phyloP scores from a whole-genome alignment of 1,140 invertebrate genomes.

The Drosophila fuyamai region DNA sequence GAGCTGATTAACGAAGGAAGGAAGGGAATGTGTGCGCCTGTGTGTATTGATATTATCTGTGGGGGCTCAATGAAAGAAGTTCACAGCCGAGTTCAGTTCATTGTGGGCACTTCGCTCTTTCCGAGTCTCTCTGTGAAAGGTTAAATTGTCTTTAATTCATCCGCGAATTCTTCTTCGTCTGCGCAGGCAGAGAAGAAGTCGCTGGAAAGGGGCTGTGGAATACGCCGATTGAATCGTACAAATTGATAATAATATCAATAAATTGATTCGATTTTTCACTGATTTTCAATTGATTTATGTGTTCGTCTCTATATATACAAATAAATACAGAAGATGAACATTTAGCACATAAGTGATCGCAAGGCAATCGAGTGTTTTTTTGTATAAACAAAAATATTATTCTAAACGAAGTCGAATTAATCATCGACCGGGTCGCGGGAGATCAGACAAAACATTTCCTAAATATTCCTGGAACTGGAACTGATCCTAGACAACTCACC shows the following conservation, averaged over 20 bases:
- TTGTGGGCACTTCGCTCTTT: slow-evolving; percentile 62
- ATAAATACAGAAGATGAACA: neutral
- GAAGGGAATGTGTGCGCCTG: slow-evolving; percentile 18
- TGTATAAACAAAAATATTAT: slow-evolving; percentile 49
- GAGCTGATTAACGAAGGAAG: slow-evolving; percentile 55
- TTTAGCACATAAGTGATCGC: slow-evolving; percentile 13
- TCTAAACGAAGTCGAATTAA: slow-evolving; percentile 10
- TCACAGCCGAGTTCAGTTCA: slow-evolving; percentile 76
- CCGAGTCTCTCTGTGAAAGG: slow-evolving; percentile 54
- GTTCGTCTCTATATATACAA: neutral
- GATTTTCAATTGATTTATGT: slow-evolving; percentile 36
- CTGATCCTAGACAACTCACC: slow-evolving; percentile 53
- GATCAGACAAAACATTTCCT: slow-evolving; percentile 34
- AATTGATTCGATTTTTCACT: slow-evolving; percentile 53
- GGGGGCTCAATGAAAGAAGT: slow-evolving; percentile 74
- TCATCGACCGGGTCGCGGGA: slow-evolving; percentile 13
- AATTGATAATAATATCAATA: slow-evolving; percentile 77
- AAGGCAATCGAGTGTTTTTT: slow-evolving; percentile 12
- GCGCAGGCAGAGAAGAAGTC: slow-evolving; percentile 22
- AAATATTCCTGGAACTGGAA: neutral
- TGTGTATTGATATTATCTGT: slow-evolving; percentile 54
- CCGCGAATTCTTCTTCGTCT: slow-evolving; percentile 70
- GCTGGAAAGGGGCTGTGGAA: slow-evolving; percentile 18
- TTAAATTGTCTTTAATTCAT: slow-evolving; percentile 82
- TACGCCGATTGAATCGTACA: slow-evolving; percentile 58